These are phyloP conservation scores for Drosophila sechellia DNA, from an alignment of 1,140 invertebrate genomes.

Conservation along the genomic window DNA sequence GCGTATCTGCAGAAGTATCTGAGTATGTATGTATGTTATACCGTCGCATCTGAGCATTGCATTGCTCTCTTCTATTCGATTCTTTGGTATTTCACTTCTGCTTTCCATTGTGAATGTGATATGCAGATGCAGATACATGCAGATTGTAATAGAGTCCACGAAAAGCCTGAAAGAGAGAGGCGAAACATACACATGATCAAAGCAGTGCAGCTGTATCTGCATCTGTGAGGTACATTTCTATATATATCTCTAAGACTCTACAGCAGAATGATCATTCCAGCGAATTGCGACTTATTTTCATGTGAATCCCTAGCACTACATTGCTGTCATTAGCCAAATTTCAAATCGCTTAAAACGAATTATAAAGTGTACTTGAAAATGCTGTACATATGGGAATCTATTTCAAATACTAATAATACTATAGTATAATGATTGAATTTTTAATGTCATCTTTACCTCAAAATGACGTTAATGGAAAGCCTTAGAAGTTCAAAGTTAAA, in stretches of 20 bases:
- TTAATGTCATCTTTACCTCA: too few species aligned
- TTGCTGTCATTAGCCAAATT: conserved; percentile 35
- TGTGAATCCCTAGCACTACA: conserved; percentile 1
- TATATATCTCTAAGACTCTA: background rate
- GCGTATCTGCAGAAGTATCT: conserved; percentile 36
- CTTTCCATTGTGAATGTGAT: conserved; percentile 61
- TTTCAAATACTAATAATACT: background rate
- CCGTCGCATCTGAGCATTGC: conserved; percentile 7
- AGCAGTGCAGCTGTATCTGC: conserved; percentile 10
- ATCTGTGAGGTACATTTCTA: conserved; percentile 2
- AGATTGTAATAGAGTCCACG: conserved; percentile 3
- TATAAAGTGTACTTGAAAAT: background rate
- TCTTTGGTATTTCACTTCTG: conserved; percentile 40
- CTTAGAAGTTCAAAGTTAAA: too few species aligned
- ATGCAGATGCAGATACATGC: conserved; percentile 62
- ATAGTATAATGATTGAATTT: background rate
- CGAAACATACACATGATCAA: background rate
- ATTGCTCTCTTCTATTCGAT: conserved; percentile 4
- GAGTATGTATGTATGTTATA: conserved; percentile 56
- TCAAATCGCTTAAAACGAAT: background rate
- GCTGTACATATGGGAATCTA: background rate
- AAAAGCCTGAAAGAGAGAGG: background rate
- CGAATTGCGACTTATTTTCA: conserved; percentile 32
- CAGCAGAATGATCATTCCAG: conserved; percentile 13
- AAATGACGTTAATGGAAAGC: too few species aligned